Evolutionary conservation across 2,797 vertebrate genomes (phyloP).

Genomic region (Takifugu rubripes): DNA sequence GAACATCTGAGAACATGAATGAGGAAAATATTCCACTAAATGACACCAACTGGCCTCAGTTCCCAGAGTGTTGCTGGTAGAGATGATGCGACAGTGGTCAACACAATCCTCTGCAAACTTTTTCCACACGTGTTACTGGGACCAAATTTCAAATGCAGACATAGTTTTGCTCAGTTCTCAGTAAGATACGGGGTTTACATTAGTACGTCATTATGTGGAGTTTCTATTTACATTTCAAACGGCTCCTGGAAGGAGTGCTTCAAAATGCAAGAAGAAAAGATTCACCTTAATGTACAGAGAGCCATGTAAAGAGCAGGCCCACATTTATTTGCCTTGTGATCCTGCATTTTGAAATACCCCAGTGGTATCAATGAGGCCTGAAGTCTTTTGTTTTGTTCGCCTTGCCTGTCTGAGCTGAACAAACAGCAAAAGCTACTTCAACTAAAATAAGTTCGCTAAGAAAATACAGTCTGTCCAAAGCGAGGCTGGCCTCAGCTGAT

Average conservation of each 20-base stretch:
- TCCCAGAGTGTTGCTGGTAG: too few relatives aligned
- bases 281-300: conserved; percentile 13
- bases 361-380: conserved; percentile 22
- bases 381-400: conserved; percentile 44
- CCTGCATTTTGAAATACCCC: conserved; percentile 55
- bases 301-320: conserved; percentile 1
- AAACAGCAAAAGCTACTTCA: conserved; percentile 12
- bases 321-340: conserved; percentile 6
- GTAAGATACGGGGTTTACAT: too few relatives aligned
- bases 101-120: too few relatives aligned
- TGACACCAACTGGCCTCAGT: too few relatives aligned
- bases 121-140: too few relatives aligned
- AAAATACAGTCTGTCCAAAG: conserved; percentile 44
- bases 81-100: too few relatives aligned
- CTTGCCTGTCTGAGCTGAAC: conserved; percentile 28
- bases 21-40: too few relatives aligned
- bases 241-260: conserved; percentile 30
- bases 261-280: conserved; percentile 35
- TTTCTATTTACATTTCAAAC: too few relatives aligned
- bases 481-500: conserved; percentile 33
- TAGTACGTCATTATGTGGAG: too few relatives aligned
- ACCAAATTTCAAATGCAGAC: too few relatives aligned
- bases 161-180: too few relatives aligned
- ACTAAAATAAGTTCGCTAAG: conserved; percentile 11
- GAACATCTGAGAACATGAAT: too few relatives aligned